Evolutionary conservation across 1,140 invertebrate genomes (phyloP), one percentile per base, ranked within the genome.

Genomic region (Asbolus verrucosus): DNA sequence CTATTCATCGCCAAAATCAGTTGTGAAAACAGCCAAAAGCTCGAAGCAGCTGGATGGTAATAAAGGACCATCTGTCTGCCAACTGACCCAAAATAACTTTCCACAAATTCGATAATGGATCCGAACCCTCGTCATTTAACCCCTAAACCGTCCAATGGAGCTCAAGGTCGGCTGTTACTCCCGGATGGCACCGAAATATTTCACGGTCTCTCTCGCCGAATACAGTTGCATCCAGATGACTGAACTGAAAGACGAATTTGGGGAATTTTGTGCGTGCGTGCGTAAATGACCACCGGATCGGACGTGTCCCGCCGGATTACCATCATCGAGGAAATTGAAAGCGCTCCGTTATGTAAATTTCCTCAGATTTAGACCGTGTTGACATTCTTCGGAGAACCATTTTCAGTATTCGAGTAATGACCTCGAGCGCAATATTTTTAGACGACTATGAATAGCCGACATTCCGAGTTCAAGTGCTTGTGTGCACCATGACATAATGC

Each of bases 101-200:
- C 41, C 41, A 4, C 18, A 46, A 46, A 46, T 16, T 1, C 1
- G 41, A 16, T 18, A 0, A 14, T 18, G 6, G 9, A 14, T 19
- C 18, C 16, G 16, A 46, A n/a, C n/a, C n/a, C n/a, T n/a, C n/a
- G n/a, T n/a, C n/a, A n/a, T n/a, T 16, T 46, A 16, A 38, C 27
- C 4, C 27, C 27, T 8, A 30, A 30, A 30, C n/a, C n/a, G n/a
- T n/a, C n/a, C n/a, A n/a, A n/a, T 30, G 27, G 4, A 8, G 4
- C 39, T 9, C 46, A 54, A 54, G 46, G 46, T 54, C 46, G 46
- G 46, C 46, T 54, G 21, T 54, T 54, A 24, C 46, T 54, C 46
- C 46, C 46, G 46, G 46, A 54, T 54, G n/a, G n/a, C n/a, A n/a
- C n/a, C n/a, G n/a, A n/a, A n/a, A n/a, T n/a, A n/a, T n/a, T n/a